Percentiles rank a stretch among this genome's conserved stretches.
Evolutionary conservation across 2,888 invertebrate species (phyloP).

Genomic region (Heteromurus nitidus): DNA sequence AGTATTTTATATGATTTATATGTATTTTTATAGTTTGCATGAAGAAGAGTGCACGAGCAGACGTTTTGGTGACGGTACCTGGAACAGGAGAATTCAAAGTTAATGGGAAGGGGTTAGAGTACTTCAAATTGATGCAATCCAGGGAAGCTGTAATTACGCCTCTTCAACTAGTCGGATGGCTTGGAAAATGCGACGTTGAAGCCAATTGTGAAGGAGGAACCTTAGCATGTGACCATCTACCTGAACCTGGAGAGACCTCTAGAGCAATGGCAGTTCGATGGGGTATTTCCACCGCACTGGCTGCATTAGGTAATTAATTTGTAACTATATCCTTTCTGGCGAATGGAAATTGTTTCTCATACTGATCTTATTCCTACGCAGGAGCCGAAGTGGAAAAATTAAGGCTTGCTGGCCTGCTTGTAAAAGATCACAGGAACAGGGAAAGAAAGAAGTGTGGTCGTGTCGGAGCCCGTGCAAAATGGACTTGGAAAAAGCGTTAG

Average conservation of each 20-base stretch:
- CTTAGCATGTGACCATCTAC: not conserved
- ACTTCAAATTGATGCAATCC: constrained; percentile 83
- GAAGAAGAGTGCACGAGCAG: constrained; percentile 83
- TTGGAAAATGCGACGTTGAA: constrained; percentile 88
- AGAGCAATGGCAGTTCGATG: constrained; percentile 93
- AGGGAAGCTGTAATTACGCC: constrained; percentile 91
- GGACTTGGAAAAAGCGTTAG: constrained; percentile 94
- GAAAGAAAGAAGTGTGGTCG: constrained; percentile 97
- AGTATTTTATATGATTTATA: not conserved
- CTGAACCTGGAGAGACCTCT: constrained; percentile 81
- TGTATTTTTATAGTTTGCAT: constrained; percentile 64
- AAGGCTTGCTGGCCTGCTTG: constrained; percentile 86
- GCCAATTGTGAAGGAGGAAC: constrained; percentile 83
- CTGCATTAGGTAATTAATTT: constrained; percentile 88
- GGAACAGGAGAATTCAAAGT: constrained; percentile 90
- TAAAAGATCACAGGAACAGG: constrained; percentile 84
- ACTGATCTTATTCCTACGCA: constrained; percentile 81
- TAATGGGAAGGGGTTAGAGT: constrained; percentile 85
- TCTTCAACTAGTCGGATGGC: constrained; percentile 85
- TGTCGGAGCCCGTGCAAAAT: constrained; percentile 90
- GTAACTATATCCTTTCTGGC: constrained; percentile 77
- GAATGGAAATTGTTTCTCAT: constrained; percentile 75
- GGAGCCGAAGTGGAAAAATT: constrained; percentile 70
- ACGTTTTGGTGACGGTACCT: constrained; percentile 86
- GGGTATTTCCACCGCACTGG: constrained; percentile 89